Conservation (phyloP, 2,797 vertebrate species). For the Notolabrus celidotus region DNA sequence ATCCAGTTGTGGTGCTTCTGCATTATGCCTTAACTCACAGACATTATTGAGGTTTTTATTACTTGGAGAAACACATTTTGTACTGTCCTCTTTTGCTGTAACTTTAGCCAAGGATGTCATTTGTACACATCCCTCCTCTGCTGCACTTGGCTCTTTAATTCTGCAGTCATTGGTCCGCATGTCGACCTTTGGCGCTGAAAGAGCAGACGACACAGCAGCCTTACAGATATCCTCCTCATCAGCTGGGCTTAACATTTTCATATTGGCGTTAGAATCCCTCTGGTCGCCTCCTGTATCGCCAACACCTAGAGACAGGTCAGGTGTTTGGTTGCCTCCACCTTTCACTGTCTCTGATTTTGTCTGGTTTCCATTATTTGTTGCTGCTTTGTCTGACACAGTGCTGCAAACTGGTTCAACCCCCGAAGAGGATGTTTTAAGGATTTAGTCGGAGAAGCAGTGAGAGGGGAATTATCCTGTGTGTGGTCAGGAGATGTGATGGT, state of each 20-base stretch:
- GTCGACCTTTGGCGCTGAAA: conserved; percentile 54
- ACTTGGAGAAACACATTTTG: conserved; percentile 42
- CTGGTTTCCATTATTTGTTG: conserved; percentile 63
- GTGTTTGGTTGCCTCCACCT: conserved; percentile 53
- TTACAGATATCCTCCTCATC: conserved; percentile 62
- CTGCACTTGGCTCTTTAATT: conserved; percentile 56
- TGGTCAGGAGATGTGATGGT: conserved; percentile 31
- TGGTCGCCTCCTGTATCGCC: conserved; percentile 49
- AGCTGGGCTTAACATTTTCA: conserved; percentile 57
- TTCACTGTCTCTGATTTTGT: conserved; percentile 58
- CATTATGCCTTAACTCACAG: conserved; percentile 42
- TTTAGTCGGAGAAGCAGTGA: conserved; percentile 59
- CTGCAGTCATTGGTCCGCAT: conserved; percentile 59
- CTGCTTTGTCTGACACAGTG: conserved; percentile 63
- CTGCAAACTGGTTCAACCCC: conserved; percentile 45
- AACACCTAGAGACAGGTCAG: conserved; percentile 48
- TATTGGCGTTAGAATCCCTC: conserved; percentile 77
- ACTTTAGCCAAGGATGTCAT: conserved; percentile 44
- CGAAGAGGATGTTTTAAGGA: conserved; percentile 41
- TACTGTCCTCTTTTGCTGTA: conserved; percentile 27
- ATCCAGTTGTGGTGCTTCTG: conserved; percentile 47
- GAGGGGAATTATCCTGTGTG: conserved; percentile 62
- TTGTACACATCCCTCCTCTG: conserved; percentile 40
- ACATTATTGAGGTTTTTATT: conserved; percentile 60
- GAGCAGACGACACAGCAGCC: conserved; percentile 49